Percentiles rank a stretch among this genome's conserved stretches.
Conservation (phyloP, 2,113 vertebrate species). For the Maccullochella peelii region DNA sequence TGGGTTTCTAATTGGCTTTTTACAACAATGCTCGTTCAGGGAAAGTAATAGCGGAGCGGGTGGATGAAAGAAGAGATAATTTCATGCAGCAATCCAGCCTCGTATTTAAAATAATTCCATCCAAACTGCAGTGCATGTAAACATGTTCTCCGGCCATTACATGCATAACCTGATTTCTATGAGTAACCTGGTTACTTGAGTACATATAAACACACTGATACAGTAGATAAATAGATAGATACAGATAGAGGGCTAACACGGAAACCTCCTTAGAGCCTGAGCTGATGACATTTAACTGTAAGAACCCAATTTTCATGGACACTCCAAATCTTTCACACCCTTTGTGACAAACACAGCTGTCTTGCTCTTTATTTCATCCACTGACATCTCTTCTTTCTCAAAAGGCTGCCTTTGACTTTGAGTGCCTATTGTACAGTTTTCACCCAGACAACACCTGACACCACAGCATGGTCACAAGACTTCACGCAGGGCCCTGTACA, state of each 20-base stretch:
- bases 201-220: not conserved
- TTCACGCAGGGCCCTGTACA: slow-evolving; percentile 16
- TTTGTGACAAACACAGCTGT: slow-evolving; percentile 72
- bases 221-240: not conserved
- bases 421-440: slow-evolving; percentile 62
- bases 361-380: slow-evolving; percentile 23
- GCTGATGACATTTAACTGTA: slow-evolving; percentile 35
- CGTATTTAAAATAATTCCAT: not conserved
- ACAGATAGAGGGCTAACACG: not conserved
- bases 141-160: not conserved
- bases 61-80: not conserved
- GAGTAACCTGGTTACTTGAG: not conserved
- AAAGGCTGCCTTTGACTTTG: slow-evolving; percentile 75
- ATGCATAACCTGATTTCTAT: not conserved
- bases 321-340: slow-evolving; percentile 55
- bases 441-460: slow-evolving; percentile 61
- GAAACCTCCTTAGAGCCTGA: not conserved
- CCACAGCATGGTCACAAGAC: slow-evolving; percentile 52
- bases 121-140: not conserved
- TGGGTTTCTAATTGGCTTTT: not conserved
- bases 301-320: slow-evolving; percentile 5
- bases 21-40: not conserved
- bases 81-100: not conserved
- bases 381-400: slow-evolving; percentile 57
- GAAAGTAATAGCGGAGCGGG: not conserved